Base-by-base conservation (phyloP, 2,888 invertebrate species). In the Ophioninae sp. region DNA sequence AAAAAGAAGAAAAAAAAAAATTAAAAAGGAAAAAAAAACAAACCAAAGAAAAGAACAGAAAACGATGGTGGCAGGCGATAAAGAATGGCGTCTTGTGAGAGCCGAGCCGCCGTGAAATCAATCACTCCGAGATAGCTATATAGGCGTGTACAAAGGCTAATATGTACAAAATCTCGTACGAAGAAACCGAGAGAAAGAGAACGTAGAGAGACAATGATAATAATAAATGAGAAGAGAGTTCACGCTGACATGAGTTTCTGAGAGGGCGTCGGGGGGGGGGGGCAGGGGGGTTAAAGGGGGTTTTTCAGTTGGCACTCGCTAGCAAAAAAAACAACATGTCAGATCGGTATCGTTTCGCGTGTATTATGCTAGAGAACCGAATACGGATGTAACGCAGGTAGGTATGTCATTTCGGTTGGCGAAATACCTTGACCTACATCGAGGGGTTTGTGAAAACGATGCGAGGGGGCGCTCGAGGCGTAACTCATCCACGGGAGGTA, bases 341-440 rank as follows among this genome's bases (percentile, higher is more conserved):
- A 65, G 58, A 58, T 67, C 41, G 20, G 39, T 30, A 30, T 30
- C 30, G 30, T 30, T 30, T 1, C 30, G 30, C 30, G 30, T 30
- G 76, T 74, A 69, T 73, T 76, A 85, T 80, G 76, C 79, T 85
- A 84, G 87, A 51, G 51, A 85, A 82, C 89, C 90, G 89, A 87
- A 90, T 91, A 91, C 89, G 90, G 92, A 87, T 89, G 91, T 91
- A 91, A 92, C 91, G 91, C 84, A 79, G 82, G 85, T 85, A 79
- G 82, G 85, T 79, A 90, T 90, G 89, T 90, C 90, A 90, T 91
- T 91, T 92, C 91, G 91, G 91, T 90, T 92, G 86, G 88, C 88
- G 85, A 74, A 30, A 85, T 75, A 91, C 92, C 92, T 91, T 92
- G 92, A 92, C 91, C 91, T 86, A 92, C 88, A 91, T 91, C 77